phyloP scores from a whole-genome alignment of 2,888 invertebrate species.

The Meghimatium bilineatum region DNA sequence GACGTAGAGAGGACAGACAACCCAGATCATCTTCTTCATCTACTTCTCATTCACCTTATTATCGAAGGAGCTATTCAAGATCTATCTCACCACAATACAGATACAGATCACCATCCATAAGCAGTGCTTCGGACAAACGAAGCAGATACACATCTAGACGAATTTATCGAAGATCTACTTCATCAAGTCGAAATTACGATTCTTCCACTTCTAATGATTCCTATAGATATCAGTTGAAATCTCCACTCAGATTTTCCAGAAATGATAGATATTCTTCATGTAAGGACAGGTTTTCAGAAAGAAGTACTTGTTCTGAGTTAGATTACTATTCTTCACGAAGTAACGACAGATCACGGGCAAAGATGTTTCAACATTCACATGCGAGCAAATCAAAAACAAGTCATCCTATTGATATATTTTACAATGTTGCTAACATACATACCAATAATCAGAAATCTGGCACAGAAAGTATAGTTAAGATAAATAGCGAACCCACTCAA shows the following conservation, averaged over 20 bases:
- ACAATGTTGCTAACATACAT: neutral
- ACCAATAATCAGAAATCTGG: neutral
- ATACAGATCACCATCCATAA: neutral
- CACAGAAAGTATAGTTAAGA: neutral
- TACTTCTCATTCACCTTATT: neutral
- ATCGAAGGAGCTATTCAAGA: neutral
- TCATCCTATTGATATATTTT: slow-evolving; percentile 19
- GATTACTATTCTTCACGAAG: slow-evolving; percentile 1
- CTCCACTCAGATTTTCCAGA: neutral
- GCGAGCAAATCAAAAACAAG: slow-evolving; percentile 7
- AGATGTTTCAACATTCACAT: neutral
- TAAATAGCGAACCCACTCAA: neutral
- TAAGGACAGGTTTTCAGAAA: neutral
- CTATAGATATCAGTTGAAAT: neutral
- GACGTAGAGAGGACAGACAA: neutral
- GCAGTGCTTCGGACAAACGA: neutral
- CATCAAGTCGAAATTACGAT: slow-evolving; percentile 3
- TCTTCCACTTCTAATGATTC: neutral
- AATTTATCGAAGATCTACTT: neutral
- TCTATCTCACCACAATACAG: neutral
- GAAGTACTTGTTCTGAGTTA: neutral
- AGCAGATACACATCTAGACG: neutral
- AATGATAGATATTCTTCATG: neutral
- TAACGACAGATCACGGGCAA: neutral
- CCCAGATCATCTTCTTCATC: neutral